phyloP scores from a whole-genome alignment of 2,888 invertebrate species.

The Abrostola triplasia region DNA sequence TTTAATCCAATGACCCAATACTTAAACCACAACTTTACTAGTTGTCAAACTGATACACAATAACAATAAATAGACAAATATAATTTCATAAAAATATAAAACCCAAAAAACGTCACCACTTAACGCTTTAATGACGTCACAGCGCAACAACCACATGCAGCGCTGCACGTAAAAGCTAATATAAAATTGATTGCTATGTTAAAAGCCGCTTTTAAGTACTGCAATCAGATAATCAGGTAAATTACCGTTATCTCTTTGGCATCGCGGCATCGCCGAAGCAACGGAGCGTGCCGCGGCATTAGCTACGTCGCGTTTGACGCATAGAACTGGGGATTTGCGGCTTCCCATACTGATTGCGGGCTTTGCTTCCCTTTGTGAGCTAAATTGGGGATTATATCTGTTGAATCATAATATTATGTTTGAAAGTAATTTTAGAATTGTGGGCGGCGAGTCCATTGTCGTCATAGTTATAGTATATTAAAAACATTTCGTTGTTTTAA shows the following conservation, averaged over 20 bases:
- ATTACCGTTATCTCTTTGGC: conserved; percentile 41
- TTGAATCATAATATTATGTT: conserved; percentile 9
- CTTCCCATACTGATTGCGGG: conserved; percentile 39
- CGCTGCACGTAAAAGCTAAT: conserved; percentile 28
- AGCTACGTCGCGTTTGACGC: conserved; percentile 35
- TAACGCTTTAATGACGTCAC: not conserved
- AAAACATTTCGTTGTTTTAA: too few species aligned
- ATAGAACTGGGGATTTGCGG: conserved; percentile 44
- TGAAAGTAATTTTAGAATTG: conserved; percentile 15
- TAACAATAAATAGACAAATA: not conserved
- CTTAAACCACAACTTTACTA: too few species aligned
- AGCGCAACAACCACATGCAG: not conserved
- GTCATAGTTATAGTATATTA: too few species aligned
- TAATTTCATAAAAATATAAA: not conserved
- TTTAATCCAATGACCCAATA: too few species aligned
- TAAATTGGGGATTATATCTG: conserved; percentile 22
- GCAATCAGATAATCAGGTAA: conserved; percentile 40
- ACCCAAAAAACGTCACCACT: not conserved
- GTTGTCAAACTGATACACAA: not conserved
- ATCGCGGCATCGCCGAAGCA: conserved; percentile 21
- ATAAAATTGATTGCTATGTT: conserved; percentile 37
- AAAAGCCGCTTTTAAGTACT: conserved; percentile 41
- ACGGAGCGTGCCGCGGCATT: conserved; percentile 12
- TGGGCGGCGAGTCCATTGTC: too few species aligned
- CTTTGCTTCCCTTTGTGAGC: conserved; percentile 39